These are phyloP conservation scores for Charanyca ferruginea DNA, from an alignment of 2,888 invertebrate genomes.

Conservation along the genomic window DNA sequence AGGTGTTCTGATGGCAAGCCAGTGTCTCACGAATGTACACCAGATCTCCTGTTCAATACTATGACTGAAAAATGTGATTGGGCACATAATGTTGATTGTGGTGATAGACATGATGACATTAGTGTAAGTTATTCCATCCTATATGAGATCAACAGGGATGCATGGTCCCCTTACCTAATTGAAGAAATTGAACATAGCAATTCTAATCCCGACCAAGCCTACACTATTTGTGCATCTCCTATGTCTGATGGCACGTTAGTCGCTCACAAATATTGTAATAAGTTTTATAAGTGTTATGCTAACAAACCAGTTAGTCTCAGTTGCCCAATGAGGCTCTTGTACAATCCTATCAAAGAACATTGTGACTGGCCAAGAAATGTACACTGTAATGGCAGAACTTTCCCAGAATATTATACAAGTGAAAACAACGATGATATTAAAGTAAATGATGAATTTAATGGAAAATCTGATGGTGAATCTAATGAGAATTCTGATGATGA, in stretches of 20 bases:
- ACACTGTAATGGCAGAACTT: slow-evolving; percentile 60
- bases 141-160: background rate
- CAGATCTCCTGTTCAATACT: slow-evolving; percentile 66
- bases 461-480: background rate
- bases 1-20: slow-evolving; percentile 67
- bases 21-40: slow-evolving; percentile 60
- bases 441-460: background rate
- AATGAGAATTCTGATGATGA: background rate
- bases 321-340: slow-evolving; percentile 63
- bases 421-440: background rate
- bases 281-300: slow-evolving; percentile 64
- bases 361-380: slow-evolving; percentile 69
- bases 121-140: slow-evolving; percentile 4
- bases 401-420: slow-evolving; percentile 18
- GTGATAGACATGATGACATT: slow-evolving; percentile 57
- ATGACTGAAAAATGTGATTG: slow-evolving; percentile 70
- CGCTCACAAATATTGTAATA: slow-evolving; percentile 68
- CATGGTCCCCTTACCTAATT: background rate
- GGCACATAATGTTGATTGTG: slow-evolving; percentile 71
- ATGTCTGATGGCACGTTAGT: slow-evolving; percentile 61
- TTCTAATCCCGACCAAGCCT: slow-evolving; percentile 34
- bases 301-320: slow-evolving; percentile 56
- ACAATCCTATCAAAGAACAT: slow-evolving; percentile 59
- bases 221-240: slow-evolving; percentile 60
- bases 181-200: slow-evolving; percentile 31